These are phyloP conservation scores for Sinopyrophorus schimmeli DNA, from an alignment of 2,888 invertebrate genomes.

Conservation along the genomic window DNA sequence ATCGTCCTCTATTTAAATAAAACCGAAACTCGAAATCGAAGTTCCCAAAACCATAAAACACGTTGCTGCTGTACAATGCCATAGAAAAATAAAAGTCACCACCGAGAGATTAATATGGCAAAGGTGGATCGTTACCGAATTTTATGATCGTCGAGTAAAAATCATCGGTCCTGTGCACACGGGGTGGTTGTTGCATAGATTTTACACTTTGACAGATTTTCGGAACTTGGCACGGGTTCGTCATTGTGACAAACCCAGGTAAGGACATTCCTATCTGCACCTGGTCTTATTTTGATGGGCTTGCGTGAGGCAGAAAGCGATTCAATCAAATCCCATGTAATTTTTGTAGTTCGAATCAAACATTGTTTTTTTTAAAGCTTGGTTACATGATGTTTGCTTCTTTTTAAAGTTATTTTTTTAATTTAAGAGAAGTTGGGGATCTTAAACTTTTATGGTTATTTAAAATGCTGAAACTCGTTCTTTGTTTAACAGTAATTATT, in stretches of 20 bases:
- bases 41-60: conserved; percentile 27
- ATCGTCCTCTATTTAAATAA: conserved; percentile 9
- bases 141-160: conserved; percentile 31
- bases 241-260: conserved; percentile 30
- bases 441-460: no score
- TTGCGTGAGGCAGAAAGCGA: no score
- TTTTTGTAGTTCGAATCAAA: no score
- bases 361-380: no score
- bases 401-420: no score
- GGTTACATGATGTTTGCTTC: no score
- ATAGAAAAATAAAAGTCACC: conserved; percentile 37
- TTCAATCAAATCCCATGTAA: no score
- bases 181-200: conserved; percentile 21
- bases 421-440: no score
- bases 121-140: conserved; percentile 28
- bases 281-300: no score
- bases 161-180: conserved; percentile 22
- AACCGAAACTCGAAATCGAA: conserved; percentile 23
- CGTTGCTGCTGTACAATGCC: conserved; percentile 13
- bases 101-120: conserved; percentile 38
- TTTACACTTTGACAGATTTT: conserved; percentile 27
- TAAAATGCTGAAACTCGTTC: no score
- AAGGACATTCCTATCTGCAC: conserved; percentile 29
- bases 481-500: no score
- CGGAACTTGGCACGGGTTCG: conserved; percentile 34